These are phyloP conservation scores for Brachirus orientalis DNA, from an alignment of 2,113 vertebrate species.

Conservation along the genomic window DNA sequence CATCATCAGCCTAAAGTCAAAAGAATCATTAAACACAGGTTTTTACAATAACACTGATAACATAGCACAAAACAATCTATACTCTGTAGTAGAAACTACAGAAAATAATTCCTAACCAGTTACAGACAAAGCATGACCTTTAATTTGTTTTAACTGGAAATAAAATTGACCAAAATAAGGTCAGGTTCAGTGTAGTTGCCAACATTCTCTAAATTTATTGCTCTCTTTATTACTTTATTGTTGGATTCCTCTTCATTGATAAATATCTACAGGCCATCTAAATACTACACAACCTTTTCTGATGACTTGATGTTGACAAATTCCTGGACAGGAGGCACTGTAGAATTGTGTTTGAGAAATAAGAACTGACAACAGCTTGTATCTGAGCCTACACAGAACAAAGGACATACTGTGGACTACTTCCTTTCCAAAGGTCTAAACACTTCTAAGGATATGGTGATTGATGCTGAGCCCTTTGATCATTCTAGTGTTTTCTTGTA, in stretches of 20 bases:
- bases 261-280: too few species aligned
- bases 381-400: neutral
- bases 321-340: neutral
- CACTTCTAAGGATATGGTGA: neutral
- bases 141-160: too few species aligned
- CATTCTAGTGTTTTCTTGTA: neutral
- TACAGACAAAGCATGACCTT: too few species aligned
- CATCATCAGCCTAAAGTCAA: slow-evolving; percentile 14
- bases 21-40: neutral
- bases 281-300: too few species aligned
- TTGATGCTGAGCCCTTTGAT: neutral
- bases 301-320: neutral
- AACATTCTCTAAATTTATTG: too few species aligned
- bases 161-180: too few species aligned
- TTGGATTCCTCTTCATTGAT: too few species aligned
- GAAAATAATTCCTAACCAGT: too few species aligned
- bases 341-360: neutral
- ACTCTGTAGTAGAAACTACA: too few species aligned
- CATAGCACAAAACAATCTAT: neutral
- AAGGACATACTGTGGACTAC: neutral
- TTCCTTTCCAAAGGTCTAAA: neutral
- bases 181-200: too few species aligned
- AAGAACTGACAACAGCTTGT: neutral
- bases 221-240: too few species aligned
- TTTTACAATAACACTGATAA: neutral